These are phyloP conservation scores for Mesitornis unicolor DNA, from an alignment of 2,113 vertebrate genomes.

Conservation along the genomic window DNA sequence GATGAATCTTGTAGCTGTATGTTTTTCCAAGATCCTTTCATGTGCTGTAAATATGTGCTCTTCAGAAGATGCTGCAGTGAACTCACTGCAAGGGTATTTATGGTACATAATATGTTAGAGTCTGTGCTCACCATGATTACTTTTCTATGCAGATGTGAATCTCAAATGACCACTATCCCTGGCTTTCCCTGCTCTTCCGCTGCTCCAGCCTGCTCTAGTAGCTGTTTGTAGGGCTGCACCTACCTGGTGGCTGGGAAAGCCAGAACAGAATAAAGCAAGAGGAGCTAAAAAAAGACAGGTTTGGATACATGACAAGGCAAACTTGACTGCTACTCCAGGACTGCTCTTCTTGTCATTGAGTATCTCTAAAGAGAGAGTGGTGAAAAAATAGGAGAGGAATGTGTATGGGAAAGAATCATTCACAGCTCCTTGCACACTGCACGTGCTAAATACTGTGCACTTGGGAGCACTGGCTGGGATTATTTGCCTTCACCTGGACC, in stretches of 20 bases:
- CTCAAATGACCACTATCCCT: neutral
- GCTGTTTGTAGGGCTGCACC: neutral
- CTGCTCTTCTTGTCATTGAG: neutral
- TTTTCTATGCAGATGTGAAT: neutral
- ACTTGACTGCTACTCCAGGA: neutral
- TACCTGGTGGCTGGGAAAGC: neutral
- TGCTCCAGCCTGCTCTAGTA: neutral
- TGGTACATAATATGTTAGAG: neutral
- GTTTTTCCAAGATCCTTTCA: neutral
- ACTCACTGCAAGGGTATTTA: neutral
- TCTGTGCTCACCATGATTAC: neutral
- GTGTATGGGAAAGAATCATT: fast-evolving
- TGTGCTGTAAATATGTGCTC: neutral
- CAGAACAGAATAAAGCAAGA: neutral
- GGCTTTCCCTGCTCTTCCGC: neutral
- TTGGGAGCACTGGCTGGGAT: no score
- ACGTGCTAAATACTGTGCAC: fast-evolving
- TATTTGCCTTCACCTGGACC: no score
- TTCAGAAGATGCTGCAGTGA: neutral
- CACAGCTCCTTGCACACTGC: neutral
- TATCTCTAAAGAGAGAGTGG: neutral
- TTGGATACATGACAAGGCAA: neutral
- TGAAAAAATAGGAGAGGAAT: neutral
- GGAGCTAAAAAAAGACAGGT: neutral
- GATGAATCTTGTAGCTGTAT: neutral